These are phyloP conservation scores for Montipora cactus DNA, from an alignment of 64 coral and sea anemone species.

Conservation along the genomic window DNA sequence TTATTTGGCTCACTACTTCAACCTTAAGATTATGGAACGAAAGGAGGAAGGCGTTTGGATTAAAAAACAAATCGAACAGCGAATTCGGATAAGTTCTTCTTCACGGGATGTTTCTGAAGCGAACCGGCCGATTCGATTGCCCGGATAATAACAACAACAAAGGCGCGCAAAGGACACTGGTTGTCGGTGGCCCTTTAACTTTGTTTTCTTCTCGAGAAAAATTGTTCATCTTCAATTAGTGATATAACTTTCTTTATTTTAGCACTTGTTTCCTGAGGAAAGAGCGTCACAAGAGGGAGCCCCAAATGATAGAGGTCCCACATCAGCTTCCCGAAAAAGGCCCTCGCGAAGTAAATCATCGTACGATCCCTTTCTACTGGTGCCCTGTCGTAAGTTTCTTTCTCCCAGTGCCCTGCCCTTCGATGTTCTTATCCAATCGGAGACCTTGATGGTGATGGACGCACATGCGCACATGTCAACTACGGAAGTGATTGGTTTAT, in stretches of 20 bases:
- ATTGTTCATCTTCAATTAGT: too few species aligned
- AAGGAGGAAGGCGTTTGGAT: too few species aligned
- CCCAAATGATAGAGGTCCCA: background rate
- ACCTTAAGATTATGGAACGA: too few species aligned
- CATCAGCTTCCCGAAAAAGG: conserved; percentile 28
- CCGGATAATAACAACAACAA: too few species aligned
- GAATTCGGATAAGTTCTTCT: too few species aligned
- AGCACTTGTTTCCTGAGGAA: conserved; percentile 62
- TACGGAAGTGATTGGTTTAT: conserved; percentile 88
- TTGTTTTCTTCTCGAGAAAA: too few species aligned
- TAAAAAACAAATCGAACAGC: too few species aligned
- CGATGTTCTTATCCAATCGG: conserved; percentile 80
- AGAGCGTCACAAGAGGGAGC: background rate
- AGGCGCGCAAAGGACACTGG: too few species aligned
- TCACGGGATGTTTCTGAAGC: too few species aligned
- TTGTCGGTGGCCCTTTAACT: too few species aligned
- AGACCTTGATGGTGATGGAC: conserved; percentile 87
- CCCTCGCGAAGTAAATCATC: conserved; percentile 50
- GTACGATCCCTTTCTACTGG: conserved; percentile 89
- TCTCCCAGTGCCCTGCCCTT: conserved; percentile 75
- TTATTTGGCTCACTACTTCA: too few species aligned
- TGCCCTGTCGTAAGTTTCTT: conserved; percentile 83
- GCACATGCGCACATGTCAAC: conserved; percentile 90
- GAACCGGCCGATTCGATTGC: too few species aligned
- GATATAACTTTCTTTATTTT: background rate